These are phyloP conservation scores for Ophion slaviceki DNA, from an alignment of 2,888 invertebrate genomes.

Conservation along the genomic window DNA sequence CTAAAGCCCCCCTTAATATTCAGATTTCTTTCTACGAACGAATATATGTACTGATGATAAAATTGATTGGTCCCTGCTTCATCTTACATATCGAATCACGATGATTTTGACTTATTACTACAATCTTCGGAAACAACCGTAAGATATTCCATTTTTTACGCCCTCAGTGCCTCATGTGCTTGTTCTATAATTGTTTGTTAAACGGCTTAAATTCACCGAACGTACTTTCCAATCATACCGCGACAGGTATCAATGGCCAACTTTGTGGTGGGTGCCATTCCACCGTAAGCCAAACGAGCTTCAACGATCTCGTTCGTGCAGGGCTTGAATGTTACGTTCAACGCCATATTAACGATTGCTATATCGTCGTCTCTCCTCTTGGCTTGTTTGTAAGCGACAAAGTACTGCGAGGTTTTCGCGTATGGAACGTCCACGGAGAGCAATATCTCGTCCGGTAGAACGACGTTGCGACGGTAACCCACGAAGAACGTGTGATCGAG, in stretches of 20 bases:
- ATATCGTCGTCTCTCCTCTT: constrained; percentile 97
- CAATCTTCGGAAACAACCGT: background rate
- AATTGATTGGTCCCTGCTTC: too few species aligned
- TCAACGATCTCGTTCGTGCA: constrained; percentile 85
- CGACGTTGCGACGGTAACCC: constrained; percentile 92
- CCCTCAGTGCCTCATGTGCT: background rate
- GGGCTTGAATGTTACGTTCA: constrained; percentile 88
- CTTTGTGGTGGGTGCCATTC: constrained; percentile 95
- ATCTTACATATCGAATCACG: background rate
- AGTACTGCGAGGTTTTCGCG: constrained; percentile 86
- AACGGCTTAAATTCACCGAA: background rate
- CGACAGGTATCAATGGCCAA: constrained; percentile 88
- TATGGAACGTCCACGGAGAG: constrained; percentile 92
- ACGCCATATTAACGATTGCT: constrained; percentile 95
- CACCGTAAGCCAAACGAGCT: constrained; percentile 93
- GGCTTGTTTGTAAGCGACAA: constrained; percentile 95
- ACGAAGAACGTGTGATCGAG: constrained; percentile 93
- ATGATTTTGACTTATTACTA: background rate
- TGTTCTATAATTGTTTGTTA: background rate
- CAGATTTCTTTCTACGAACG: too few species aligned
- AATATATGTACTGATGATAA: too few species aligned
- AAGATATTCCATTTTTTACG: background rate
- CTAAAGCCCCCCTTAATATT: too few species aligned
- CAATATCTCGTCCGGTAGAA: constrained; percentile 92
- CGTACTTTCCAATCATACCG: constrained; percentile 85